Evolutionary conservation across 2,113 vertebrate genomes (phyloP).

Genomic region (Gallinago paraguaiae): DNA sequence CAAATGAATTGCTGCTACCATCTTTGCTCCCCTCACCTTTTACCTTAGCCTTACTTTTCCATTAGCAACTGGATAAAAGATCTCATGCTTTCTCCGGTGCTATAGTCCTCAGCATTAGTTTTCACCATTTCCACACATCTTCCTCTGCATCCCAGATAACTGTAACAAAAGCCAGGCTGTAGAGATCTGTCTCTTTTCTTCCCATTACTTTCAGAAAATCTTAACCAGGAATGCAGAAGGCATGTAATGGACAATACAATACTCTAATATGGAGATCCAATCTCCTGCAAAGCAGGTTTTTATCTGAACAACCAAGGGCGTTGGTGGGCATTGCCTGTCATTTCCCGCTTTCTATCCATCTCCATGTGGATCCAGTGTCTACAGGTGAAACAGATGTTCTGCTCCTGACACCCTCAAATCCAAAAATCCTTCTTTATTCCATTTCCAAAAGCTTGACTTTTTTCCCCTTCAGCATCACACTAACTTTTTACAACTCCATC

Average conservation of each 20-base stretch:
- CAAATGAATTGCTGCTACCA: background rate
- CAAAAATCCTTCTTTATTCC: background rate
- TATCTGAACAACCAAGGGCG: rapidly evolving
- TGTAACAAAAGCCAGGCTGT: background rate
- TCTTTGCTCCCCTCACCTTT: background rate
- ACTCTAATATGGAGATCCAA: background rate
- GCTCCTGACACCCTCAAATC: background rate
- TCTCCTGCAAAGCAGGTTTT: background rate
- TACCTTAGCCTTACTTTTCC: background rate
- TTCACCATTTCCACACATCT: background rate
- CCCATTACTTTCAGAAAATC: background rate
- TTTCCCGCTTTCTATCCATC: background rate
- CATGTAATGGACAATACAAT: background rate
- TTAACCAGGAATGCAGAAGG: background rate
- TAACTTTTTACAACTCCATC: background rate
- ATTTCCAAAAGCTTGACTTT: background rate
- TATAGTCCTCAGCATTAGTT: background rate
- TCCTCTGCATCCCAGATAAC: background rate
- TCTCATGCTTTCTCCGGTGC: background rate
- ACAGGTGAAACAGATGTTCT: background rate
- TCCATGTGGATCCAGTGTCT: background rate
- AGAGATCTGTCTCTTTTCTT: background rate
- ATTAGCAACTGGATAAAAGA: background rate
- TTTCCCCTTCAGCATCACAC: background rate
- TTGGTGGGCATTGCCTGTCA: background rate